Evolutionary conservation across 23 tunicate species (phyloP).

Genomic region (Phallusia fumigata): DNA sequence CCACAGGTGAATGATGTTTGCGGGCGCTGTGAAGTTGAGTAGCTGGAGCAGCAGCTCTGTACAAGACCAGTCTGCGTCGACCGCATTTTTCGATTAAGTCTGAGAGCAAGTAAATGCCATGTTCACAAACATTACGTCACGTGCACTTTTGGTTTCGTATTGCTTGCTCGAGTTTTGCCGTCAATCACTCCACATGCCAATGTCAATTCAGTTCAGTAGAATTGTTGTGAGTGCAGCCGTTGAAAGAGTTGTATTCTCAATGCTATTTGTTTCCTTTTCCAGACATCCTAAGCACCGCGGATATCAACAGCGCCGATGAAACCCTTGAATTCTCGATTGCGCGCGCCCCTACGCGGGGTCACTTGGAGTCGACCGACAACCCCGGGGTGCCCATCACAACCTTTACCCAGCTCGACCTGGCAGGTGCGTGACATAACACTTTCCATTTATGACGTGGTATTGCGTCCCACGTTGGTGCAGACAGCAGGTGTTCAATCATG

Average conservation of each 20-base stretch:
- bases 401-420: constrained; percentile 91
- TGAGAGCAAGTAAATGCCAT: neutral
- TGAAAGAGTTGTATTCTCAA: neutral
- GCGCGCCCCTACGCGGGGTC: constrained; percentile 80
- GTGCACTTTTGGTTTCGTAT: neutral
- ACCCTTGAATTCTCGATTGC: constrained; percentile 60
- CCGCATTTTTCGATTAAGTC: constrained; percentile 5
- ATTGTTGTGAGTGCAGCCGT: neutral
- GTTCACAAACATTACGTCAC: neutral
- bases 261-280: neutral
- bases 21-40: constrained; percentile 6
- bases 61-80: neutral
- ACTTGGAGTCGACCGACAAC: constrained; percentile 84
- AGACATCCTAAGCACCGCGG: constrained; percentile 94
- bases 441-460: neutral
- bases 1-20: constrained; percentile 59
- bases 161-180: neutral
- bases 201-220: neutral
- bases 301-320: constrained; percentile 87
- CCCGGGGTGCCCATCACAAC: constrained; percentile 87
- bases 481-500: constrained; percentile 6
- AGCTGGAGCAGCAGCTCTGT: no score
- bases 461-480: neutral
- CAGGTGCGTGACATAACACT: constrained; percentile 49
- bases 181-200: neutral